These are phyloP conservation scores for Holothuria glaberrima DNA, from an alignment of 35 echinoderm and acorn worm species.

Conservation along the genomic window DNA sequence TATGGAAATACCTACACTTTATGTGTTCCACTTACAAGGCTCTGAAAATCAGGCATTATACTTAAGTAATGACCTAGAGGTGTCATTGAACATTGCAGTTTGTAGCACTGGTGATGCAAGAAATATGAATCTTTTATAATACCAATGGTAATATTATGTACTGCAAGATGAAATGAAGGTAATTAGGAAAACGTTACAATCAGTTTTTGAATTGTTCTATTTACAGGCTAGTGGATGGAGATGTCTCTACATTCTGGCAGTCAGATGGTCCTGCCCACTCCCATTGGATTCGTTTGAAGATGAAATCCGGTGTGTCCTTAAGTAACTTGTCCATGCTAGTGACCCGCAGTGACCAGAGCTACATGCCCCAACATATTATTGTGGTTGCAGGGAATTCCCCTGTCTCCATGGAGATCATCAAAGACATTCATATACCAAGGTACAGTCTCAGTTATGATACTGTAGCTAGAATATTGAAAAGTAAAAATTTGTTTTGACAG, in stretches of 20 bases:
- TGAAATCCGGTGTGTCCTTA: constrained; percentile 77
- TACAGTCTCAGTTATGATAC: neutral
- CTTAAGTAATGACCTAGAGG: no score
- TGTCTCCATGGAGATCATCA: constrained; percentile 70
- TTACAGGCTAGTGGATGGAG: constrained; percentile 75
- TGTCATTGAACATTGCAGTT: no score
- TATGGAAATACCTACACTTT: no score
- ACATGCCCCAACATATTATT: constrained; percentile 93
- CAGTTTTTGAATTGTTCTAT: no score
- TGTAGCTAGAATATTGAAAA: neutral
- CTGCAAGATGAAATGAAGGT: no score
- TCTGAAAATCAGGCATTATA: no score
- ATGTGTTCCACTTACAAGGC: no score
- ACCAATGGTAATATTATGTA: no score
- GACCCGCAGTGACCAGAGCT: constrained; percentile 89
- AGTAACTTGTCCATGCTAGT: constrained; percentile 84
- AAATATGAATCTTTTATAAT: no score
- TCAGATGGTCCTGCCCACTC: constrained; percentile 86
- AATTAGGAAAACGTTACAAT: no score
- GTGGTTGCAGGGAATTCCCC: constrained; percentile 80
- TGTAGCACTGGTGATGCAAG: no score
- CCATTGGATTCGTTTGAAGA: constrained; percentile 84
- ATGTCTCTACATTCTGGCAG: constrained; percentile 90
- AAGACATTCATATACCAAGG: constrained; percentile 85
- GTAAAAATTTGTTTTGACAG: neutral